Base-by-base conservation (phyloP, 2,797 vertebrate species). In the Selene dorsalis region DNA sequence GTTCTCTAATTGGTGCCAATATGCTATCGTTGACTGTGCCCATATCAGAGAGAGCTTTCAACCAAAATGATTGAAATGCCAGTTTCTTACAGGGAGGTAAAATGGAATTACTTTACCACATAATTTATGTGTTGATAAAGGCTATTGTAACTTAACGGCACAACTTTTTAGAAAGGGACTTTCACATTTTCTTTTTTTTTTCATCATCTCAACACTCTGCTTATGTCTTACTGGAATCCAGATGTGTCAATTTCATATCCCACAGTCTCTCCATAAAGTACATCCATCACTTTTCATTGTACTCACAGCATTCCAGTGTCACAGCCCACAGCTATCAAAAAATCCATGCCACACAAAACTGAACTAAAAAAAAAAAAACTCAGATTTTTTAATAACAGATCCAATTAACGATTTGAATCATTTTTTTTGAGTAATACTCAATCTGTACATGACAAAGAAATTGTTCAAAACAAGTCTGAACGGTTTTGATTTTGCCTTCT, bases 241-340 rank as follows among this genome's bases (percentile, higher is more conserved):
- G 52, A 30, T 47, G n/a, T 63, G 69, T 83, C 62, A 81, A 56
- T 83, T 70, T 62, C 77, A 80, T 50, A 80, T 75, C 45, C 20
- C 35, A 70, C 74, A 73, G 59, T 78, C 58, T 82, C 43, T n/a
- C 47, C 30, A 38, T 71, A 56, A 70, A 68, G 71, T 60, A 2
- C 20, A 18, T 71, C 77, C 52, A 83, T 79, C 76, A 72, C 61
- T 76, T 79, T 82, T 76, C 24, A 77, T 68, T 52, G 50, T 9
- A 80, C 35, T 41, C 10, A 30, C 24, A 61, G 74, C 61, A 30
- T 66, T 52, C n/a, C 4, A 24, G 48, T 55, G 20, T 55, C 59
- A 48, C 9, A 1, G 10, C 57, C 64, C 1, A 16, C 53, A 60
- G 75, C 77, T 79, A 64, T 76, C 72, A 50, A 81, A 84, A 69